Evolutionary conservation across 2,888 invertebrate species (phyloP).

Genomic region (Platerodrilus igneus): DNA sequence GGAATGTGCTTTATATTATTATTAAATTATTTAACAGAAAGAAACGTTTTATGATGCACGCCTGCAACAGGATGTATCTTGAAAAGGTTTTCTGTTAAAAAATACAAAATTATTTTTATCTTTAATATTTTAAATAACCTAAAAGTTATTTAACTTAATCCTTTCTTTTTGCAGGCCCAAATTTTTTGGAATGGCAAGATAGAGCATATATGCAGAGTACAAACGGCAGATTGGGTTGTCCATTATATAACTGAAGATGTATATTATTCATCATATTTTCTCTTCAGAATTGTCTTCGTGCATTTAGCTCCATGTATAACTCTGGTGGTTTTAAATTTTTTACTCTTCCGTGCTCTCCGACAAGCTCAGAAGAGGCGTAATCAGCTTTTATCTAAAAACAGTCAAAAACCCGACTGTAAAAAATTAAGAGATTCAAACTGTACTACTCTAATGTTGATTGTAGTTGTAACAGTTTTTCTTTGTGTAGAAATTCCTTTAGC

Average conservation of each 20-base stretch:
- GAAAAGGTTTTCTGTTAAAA: too few species aligned
- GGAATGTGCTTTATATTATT: too few species aligned
- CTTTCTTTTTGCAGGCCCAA: constrained; percentile 48
- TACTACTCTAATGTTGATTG: constrained; percentile 83
- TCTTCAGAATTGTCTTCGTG: constrained; percentile 87
- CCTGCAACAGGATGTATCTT: too few species aligned
- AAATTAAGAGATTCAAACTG: constrained; percentile 75
- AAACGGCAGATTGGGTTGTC: constrained; percentile 67
- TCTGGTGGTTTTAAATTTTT: constrained; percentile 80
- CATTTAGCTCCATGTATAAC: constrained; percentile 86
- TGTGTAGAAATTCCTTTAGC: constrained; percentile 80
- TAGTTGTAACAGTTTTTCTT: constrained; percentile 79
- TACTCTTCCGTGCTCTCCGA: constrained; percentile 81
- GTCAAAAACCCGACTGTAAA: constrained; percentile 70
- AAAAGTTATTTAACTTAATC: neutral
- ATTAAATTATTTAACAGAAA: too few species aligned
- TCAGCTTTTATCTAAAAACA: constrained; percentile 43
- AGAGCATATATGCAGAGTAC: constrained; percentile 62
- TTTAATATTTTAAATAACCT: too few species aligned
- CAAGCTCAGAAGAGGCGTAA: constrained; percentile 62
- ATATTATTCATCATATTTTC: constrained; percentile 78
- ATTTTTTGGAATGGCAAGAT: constrained; percentile 67
- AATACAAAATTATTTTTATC: too few species aligned
- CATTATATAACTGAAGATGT: constrained; percentile 62
- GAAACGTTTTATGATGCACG: too few species aligned